Percentiles rank a stretch among this genome's conserved stretches.
phyloP scores from a whole-genome alignment of 2,797 vertebrate genomes.

The Tympanoctomys barrerae region DNA sequence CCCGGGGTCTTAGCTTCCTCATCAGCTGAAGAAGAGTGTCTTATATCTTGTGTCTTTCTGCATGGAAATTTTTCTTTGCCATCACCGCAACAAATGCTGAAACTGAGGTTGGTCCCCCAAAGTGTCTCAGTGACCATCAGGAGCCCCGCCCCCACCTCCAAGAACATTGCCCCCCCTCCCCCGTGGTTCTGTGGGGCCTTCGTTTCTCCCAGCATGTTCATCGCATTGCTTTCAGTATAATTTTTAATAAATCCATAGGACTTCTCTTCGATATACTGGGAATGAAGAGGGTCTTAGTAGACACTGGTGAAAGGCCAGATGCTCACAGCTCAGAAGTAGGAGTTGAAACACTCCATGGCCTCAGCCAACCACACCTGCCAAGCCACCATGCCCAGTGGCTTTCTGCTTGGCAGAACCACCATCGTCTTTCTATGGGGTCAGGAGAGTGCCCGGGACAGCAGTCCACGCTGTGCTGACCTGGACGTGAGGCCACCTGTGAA shows the following conservation, averaged over 20 bases:
- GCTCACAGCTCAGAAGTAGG: neutral
- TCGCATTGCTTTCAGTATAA: neutral
- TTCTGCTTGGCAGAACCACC: neutral
- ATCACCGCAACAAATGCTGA: too few species aligned
- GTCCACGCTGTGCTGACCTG: neutral
- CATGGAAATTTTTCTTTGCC: neutral
- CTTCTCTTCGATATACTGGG: neutral
- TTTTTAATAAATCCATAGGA: neutral
- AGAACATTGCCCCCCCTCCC: fast-evolving
- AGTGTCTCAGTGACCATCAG: fast-evolving
- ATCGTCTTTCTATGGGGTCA: neutral
- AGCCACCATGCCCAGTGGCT: too few species aligned
- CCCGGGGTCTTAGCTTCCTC: neutral
- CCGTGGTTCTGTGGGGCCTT: neutral
- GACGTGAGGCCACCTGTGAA: neutral
- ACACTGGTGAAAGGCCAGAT: neutral
- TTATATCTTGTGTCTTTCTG: neutral
- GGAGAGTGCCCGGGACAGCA: neutral
- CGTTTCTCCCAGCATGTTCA: neutral
- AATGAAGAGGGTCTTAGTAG: neutral
- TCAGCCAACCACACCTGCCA: neutral
- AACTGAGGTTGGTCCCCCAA: too few species aligned
- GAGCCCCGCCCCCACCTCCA: fast-evolving
- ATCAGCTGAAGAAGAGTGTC: neutral
- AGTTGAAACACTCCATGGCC: neutral